Evolutionary conservation across 2,888 invertebrate genomes (phyloP).

Genomic region (Ptycholaimellus sp.): DNA sequence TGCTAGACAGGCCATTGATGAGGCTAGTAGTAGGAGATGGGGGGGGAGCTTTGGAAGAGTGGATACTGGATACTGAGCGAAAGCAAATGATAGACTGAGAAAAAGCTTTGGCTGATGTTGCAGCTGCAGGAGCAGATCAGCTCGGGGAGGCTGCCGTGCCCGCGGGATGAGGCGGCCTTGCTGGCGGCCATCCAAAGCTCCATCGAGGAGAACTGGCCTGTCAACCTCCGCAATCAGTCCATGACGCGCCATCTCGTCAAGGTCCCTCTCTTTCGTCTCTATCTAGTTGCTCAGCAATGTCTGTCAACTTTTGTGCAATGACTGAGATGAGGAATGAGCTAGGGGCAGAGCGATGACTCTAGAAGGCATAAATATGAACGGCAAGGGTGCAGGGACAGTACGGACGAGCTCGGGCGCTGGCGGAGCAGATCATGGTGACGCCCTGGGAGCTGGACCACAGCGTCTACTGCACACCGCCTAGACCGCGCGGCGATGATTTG

Average conservation of each 20-base stretch:
- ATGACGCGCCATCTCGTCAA: slow-evolving; percentile 22
- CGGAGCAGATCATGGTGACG: slow-evolving; percentile 24
- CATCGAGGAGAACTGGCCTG: slow-evolving; percentile 36
- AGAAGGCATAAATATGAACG: neutral
- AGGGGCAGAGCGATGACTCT: too few species aligned
- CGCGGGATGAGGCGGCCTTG: slow-evolving; percentile 40
- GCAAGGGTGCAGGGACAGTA: neutral
- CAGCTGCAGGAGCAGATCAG: slow-evolving; percentile 39
- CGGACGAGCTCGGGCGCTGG: slow-evolving; percentile 20
- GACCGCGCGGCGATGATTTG: too few species aligned
- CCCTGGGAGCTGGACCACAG: slow-evolving; percentile 23
- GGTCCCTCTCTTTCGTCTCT: slow-evolving; percentile 19
- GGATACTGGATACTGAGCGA: too few species aligned
- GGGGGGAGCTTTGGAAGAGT: too few species aligned
- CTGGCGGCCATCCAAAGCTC: slow-evolving; percentile 40
- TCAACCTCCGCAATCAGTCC: slow-evolving; percentile 20
- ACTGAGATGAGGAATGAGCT: too few species aligned
- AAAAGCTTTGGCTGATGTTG: too few species aligned
- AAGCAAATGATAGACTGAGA: too few species aligned
- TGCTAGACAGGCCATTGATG: too few species aligned
- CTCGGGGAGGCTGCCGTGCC: slow-evolving; percentile 38
- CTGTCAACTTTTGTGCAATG: neutral
- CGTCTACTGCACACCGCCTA: slow-evolving; percentile 19
- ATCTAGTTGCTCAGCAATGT: neutral
- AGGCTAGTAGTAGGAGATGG: too few species aligned